Evolutionary conservation across 1,140 invertebrate genomes (phyloP).

Genomic region (Ylistrum balloti): DNA sequence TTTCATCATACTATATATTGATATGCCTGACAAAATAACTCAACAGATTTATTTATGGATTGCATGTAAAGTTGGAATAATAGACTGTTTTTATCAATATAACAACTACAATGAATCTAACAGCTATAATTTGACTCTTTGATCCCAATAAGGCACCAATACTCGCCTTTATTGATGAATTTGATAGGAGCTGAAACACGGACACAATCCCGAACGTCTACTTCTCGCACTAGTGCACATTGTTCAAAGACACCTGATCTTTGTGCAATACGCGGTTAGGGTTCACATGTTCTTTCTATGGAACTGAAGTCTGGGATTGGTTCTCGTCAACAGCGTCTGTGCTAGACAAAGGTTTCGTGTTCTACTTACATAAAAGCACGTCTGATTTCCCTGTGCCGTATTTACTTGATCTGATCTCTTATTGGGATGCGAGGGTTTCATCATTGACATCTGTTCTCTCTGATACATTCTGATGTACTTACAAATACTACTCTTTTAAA

Average conservation of each 20-base stretch:
- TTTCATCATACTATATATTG: too few species aligned
- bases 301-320: neutral
- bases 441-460: neutral
- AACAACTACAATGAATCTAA: neutral
- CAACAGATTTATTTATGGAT: neutral
- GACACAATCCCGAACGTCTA: neutral
- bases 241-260: neutral
- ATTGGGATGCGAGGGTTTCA: neutral
- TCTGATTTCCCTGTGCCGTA: neutral
- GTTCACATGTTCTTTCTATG: conserved; percentile 13
- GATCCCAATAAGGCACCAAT: neutral
- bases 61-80: neutral
- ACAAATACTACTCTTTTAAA: too few species aligned
- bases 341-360: neutral
- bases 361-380: neutral
- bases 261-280: neutral
- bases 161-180: neutral
- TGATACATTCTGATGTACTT: too few species aligned
- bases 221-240: neutral
- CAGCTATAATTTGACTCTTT: neutral
- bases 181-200: neutral
- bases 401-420: neutral
- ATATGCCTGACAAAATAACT: too few species aligned
- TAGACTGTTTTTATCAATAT: conserved; percentile 1
- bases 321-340: neutral